phyloP scores from a whole-genome alignment of 2,888 invertebrate species.

The Acholoe squamosa region DNA sequence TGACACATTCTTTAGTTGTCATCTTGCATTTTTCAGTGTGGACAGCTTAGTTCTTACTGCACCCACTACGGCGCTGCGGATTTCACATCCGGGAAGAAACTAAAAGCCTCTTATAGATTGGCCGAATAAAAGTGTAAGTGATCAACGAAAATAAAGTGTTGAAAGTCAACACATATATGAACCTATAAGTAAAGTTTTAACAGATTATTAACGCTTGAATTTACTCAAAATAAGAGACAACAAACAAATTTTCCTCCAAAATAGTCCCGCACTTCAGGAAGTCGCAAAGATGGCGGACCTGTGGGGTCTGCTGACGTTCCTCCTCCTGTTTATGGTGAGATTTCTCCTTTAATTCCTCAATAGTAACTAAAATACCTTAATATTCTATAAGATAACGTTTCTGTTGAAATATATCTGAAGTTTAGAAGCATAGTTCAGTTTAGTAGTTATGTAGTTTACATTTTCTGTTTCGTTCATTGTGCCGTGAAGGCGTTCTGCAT shows the following conservation, averaged over 20 bases:
- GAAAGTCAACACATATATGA: not conserved
- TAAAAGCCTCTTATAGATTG: not conserved
- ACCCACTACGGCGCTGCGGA: not conserved
- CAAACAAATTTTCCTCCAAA: not conserved
- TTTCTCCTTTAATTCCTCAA: not conserved
- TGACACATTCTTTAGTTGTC: constrained; percentile 1
- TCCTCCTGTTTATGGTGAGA: constrained; percentile 52
- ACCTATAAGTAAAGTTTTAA: not conserved
- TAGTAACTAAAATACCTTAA: too few species aligned
- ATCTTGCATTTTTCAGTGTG: constrained; percentile 15
- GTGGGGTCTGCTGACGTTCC: constrained; percentile 10
- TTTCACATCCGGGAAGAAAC: constrained; percentile 32
- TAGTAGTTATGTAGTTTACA: too few species aligned
- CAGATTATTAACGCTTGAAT: not conserved
- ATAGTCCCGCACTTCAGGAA: constrained; percentile 30
- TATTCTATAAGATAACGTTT: too few species aligned
- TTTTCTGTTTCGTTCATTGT: too few species aligned
- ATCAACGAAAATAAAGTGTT: too few species aligned
- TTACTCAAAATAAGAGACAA: not conserved
- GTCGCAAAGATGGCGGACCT: constrained; percentile 50
- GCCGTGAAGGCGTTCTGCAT: too few species aligned
- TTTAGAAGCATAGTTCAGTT: too few species aligned
- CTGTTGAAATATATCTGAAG: too few species aligned
- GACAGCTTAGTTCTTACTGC: not conserved
- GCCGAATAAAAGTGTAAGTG: too few species aligned